Conservation (phyloP, 2,888 invertebrate species). For the Brenthis ino region DNA sequence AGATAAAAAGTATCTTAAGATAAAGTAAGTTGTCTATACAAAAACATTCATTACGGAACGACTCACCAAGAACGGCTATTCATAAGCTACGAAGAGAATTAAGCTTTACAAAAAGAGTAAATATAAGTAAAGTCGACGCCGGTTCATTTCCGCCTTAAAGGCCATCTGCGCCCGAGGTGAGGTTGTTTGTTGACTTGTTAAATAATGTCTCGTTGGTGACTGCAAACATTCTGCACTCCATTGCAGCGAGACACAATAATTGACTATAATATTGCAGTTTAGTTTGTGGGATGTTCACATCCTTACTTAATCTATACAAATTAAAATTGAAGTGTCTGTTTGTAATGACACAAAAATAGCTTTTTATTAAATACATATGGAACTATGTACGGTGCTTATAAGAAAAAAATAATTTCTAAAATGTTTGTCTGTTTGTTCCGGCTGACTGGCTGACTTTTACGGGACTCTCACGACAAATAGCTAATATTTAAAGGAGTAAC, state of each 20-base stretch:
- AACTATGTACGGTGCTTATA: too few relatives aligned
- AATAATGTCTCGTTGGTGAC: conserved; percentile 15
- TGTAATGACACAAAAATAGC: too few relatives aligned
- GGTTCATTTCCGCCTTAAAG: conserved; percentile 23
- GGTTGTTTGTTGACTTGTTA: conserved; percentile 27
- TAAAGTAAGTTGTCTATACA: conserved; percentile 14
- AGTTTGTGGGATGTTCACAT: neutral
- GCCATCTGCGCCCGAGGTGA: conserved; percentile 23
- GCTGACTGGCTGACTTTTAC: too few relatives aligned
- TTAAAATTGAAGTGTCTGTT: too few relatives aligned
- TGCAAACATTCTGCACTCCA: conserved; percentile 21
- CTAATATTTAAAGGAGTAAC: too few relatives aligned
- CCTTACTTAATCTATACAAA: too few relatives aligned
- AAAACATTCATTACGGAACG: conserved; percentile 14
- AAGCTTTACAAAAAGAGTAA: conserved; percentile 26
- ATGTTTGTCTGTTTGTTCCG: too few relatives aligned
- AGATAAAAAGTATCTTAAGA: conserved; percentile 3
- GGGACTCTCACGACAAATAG: too few relatives aligned
- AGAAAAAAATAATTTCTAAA: too few relatives aligned
- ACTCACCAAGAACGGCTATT: conserved; percentile 17
- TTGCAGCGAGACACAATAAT: conserved; percentile 11
- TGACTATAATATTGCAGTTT: neutral
- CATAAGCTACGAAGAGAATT: conserved; percentile 22
- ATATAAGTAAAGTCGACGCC: conserved; percentile 21
- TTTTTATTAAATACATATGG: too few relatives aligned